These are phyloP conservation scores for Rhynchomys soricoides DNA, from an alignment of 2,113 vertebrate genomes.

Conservation along the genomic window DNA sequence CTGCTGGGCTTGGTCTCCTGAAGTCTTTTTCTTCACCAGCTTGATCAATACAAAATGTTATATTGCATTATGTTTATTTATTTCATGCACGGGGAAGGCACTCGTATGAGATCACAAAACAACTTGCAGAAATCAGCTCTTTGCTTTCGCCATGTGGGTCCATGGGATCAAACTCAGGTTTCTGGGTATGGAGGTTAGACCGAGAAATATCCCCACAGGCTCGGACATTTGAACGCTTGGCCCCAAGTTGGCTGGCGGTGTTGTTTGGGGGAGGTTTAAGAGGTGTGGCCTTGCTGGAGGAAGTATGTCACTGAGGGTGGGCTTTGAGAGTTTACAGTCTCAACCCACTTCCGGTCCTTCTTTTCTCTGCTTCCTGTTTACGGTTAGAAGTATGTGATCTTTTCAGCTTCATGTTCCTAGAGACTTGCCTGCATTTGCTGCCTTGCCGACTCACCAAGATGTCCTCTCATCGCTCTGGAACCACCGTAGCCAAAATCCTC, in stretches of 20 bases:
- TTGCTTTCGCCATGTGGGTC: neutral
- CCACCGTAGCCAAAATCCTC: neutral
- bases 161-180: neutral
- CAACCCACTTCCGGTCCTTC: neutral
- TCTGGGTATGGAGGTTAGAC: neutral
- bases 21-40: neutral
- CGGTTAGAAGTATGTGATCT: neutral
- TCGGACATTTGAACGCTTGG: neutral
- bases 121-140: neutral
- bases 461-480: neutral
- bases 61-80: neutral
- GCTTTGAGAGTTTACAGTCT: neutral
- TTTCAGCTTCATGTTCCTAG: neutral
- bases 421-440: neutral
- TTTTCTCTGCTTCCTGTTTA: neutral
- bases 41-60: neutral
- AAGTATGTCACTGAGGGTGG: neutral
- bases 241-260: neutral
- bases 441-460: neutral
- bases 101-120: neutral
- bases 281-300: neutral
- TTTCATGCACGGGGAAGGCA: neutral
- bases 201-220: neutral
- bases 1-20: neutral
- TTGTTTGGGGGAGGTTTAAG: neutral